Conservation (phyloP, 2,888 invertebrate species). For the Tuta absoluta region DNA sequence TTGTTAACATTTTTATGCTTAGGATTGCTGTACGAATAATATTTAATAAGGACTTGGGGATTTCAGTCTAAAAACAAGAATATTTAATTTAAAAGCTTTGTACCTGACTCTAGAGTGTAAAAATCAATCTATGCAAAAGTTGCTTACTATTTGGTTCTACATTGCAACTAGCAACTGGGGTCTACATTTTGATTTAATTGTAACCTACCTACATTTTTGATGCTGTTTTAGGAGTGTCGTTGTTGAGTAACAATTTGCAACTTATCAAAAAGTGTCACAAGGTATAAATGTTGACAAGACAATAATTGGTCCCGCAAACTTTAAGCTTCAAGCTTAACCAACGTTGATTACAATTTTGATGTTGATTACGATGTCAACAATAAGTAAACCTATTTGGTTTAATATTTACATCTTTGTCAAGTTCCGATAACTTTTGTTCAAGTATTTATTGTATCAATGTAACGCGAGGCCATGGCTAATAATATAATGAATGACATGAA, state of each 20-base stretch:
- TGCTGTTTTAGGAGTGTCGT: background rate
- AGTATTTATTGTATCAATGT: slow-evolving; percentile 2
- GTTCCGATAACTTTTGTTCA: background rate
- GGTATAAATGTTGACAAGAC: slow-evolving; percentile 7
- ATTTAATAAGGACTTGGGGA: slow-evolving; percentile 33
- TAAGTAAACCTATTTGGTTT: background rate
- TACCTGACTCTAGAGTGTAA: slow-evolving; percentile 14
- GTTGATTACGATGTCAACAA: background rate
- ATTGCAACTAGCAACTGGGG: slow-evolving; percentile 29
- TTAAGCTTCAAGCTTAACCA: slow-evolving; percentile 3
- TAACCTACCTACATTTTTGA: background rate
- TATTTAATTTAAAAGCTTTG: slow-evolving; percentile 11
- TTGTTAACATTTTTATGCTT: slow-evolving; percentile 39
- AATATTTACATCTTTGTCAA: background rate
- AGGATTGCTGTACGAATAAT: slow-evolving; percentile 32
- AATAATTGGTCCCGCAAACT: slow-evolving; percentile 7
- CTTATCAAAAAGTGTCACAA: slow-evolving; percentile 5
- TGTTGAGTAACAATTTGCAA: slow-evolving; percentile 1
- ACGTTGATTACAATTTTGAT: slow-evolving; percentile 9
- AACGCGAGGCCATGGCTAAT: slow-evolving; percentile 23
- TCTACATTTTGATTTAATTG: slow-evolving; percentile 28
- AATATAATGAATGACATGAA: slow-evolving; percentile 14
- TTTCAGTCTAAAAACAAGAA: slow-evolving; percentile 30
- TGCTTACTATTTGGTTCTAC: slow-evolving; percentile 34
- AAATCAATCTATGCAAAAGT: slow-evolving; percentile 18